Base-by-base conservation (phyloP, 2,888 invertebrate genomes). In the Nymphalis urticae region DNA sequence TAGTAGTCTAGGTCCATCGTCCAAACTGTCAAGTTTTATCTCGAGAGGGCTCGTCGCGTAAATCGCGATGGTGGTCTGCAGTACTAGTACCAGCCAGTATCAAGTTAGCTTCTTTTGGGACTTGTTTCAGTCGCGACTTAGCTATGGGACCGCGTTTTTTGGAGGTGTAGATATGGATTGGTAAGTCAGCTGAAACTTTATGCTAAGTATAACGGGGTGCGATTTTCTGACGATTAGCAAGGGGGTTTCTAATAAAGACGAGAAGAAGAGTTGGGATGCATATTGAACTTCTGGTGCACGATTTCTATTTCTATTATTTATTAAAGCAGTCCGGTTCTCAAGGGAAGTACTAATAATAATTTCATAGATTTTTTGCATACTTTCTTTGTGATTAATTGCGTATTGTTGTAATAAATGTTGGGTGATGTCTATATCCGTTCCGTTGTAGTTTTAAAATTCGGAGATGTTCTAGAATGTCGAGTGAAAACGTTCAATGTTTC, bases 351-450 rank as follows among this genome's bases (percentile, higher is more conserved):
- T 67, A n/a, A 75, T 73, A 17, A 77, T 72, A 5, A 74, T 50
- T 0, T 76, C 66, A 36, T 76, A 77, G 2, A 74, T 73, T 21
- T 62, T 48, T 36, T 50, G 70, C 75, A 76, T 75, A 21, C 54
- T 69, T 24, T 72, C 24, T 19, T 54, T 60, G 62, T 78, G 78
- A 0, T 70, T 66, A 63, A 68, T 63, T 1, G 64, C 48, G 47
- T 79, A 78, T 42, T 77, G 76, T 66, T 78, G 78, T 0, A 79
- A 47, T 19, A 78, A 42, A 7, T 78, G 75, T 51, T 64, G 68
- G 0, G 76, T 64, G 47, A 77, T 24, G 10, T 77, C 70, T 9
- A 80, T 71, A 19, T 77, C 75, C 62, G 51, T 50, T 62, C 10
- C 48, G 65, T 61, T 69, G 21, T 64, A 71, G 58, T 54, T 61